phyloP scores from a whole-genome alignment of 1,140 invertebrate species.

The Drosophila lowei region DNA sequence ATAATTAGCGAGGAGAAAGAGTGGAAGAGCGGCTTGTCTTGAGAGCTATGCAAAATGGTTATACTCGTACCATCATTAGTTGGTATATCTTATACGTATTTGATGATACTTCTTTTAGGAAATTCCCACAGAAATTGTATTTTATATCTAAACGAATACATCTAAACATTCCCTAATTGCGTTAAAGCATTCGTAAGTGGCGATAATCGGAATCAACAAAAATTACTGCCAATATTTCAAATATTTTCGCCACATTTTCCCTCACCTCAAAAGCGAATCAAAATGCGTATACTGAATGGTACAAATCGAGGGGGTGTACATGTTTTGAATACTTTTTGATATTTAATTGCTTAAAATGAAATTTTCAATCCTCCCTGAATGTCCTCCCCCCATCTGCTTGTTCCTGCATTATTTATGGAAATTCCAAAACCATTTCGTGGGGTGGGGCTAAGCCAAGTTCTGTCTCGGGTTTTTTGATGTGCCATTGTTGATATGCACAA shows the following conservation, averaged over 20 bases:
- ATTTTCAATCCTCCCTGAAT: conserved; percentile 56
- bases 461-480: conserved; percentile 27
- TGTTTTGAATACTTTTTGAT: conserved; percentile 47
- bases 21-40: conserved; percentile 3
- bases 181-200: no score
- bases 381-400: background rate
- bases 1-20: conserved; percentile 54
- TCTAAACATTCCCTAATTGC: background rate
- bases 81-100: conserved; percentile 48
- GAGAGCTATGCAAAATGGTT: conserved; percentile 51
- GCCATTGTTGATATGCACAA: conserved; percentile 72
- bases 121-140: background rate
- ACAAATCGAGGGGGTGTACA: background rate
- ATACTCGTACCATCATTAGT: conserved; percentile 48
- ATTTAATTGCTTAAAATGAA: conserved; percentile 65
- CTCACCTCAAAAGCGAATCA: background rate
- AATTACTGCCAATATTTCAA: background rate
- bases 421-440: conserved; percentile 30
- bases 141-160: no score
- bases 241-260: background rate
- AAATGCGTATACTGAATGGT: conserved; percentile 7
- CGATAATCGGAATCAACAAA: background rate
- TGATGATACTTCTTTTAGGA: conserved; percentile 49
- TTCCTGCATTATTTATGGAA: conserved; percentile 68
- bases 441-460: conserved; percentile 17